phyloP scores from a whole-genome alignment of 2,888 invertebrate species.

The Philaethria dido region DNA sequence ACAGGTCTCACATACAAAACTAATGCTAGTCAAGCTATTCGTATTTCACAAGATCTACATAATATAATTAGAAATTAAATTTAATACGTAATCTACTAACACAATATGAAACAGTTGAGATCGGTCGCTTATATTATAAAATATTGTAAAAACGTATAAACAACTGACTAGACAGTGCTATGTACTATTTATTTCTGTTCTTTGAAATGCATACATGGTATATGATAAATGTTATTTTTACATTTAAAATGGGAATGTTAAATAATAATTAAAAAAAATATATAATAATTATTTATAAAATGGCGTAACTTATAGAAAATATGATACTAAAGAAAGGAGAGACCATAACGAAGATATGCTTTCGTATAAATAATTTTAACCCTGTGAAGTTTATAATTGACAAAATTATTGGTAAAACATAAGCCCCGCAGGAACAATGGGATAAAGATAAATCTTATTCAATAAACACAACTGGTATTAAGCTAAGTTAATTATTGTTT shows the following conservation, averaged over 20 bases:
- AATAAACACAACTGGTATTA: constrained; percentile 23
- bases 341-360: constrained; percentile 64
- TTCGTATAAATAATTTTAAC: constrained; percentile 66
- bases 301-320: constrained; percentile 21
- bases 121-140: constrained; percentile 35
- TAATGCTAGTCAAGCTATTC: constrained; percentile 80
- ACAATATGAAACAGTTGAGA: constrained; percentile 34
- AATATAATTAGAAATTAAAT: constrained; percentile 39
- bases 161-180: constrained; percentile 31
- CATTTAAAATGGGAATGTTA: constrained; percentile 7
- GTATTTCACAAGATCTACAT: constrained; percentile 71
- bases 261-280: not conserved
- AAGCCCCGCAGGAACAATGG: constrained; percentile 56
- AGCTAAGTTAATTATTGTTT: constrained; percentile 35
- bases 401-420: constrained; percentile 74
- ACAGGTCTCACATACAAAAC: constrained; percentile 85
- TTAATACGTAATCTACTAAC: constrained; percentile 39
- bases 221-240: constrained; percentile 17
- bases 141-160: constrained; percentile 37
- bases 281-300: constrained; percentile 9
- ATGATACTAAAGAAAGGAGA: constrained; percentile 27
- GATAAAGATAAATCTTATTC: constrained; percentile 8
- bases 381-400: constrained; percentile 81
- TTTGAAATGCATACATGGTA: constrained; percentile 14
- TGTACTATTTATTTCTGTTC: constrained; percentile 23